A percentile compares a stretch with the other conserved stretches of the same genome.
Conservation (phyloP, 2,888 invertebrate species). For the Petrolisthes cinctipes region DNA sequence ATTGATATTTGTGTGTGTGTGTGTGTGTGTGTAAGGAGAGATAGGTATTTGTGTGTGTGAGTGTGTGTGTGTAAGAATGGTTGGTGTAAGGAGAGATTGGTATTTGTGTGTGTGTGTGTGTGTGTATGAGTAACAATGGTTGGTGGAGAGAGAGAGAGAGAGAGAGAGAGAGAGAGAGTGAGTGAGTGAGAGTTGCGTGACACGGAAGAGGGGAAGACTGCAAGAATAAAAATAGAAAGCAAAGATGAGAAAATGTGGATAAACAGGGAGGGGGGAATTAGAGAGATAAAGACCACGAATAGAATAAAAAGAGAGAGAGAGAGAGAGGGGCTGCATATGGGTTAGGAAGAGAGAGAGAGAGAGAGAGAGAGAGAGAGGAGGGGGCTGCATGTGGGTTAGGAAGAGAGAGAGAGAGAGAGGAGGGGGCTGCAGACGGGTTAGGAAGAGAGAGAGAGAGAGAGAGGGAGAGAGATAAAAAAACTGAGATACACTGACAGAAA, state of each 20-base stretch:
- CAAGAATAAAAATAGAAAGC: too few species aligned
- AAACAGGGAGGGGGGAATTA: background rate
- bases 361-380: background rate
- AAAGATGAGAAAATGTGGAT: background rate
- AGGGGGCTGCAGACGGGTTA: background rate
- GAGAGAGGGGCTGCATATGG: background rate
- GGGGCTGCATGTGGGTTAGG: background rate
- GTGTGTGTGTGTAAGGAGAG: too few species aligned
- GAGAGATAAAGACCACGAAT: background rate
- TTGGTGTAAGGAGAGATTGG: too few species aligned
- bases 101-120: too few species aligned
- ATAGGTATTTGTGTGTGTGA: too few species aligned
- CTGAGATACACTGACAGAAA: too few species aligned
- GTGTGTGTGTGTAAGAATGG: too few species aligned
- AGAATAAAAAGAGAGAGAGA: background rate
- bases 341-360: background rate
- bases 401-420: background rate
- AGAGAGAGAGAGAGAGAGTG: background rate
- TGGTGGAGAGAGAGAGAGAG: background rate
- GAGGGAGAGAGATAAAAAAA: constrained; percentile 4
- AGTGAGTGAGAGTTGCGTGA: background rate
- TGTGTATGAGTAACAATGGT: background rate
- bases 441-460: background rate
- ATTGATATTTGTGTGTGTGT: too few species aligned
- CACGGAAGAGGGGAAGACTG: background rate